Evolutionary conservation across 2,797 vertebrate species (phyloP), one percentile per base, ranked within the genome.

Genomic region (Crenichthys baileyi): DNA sequence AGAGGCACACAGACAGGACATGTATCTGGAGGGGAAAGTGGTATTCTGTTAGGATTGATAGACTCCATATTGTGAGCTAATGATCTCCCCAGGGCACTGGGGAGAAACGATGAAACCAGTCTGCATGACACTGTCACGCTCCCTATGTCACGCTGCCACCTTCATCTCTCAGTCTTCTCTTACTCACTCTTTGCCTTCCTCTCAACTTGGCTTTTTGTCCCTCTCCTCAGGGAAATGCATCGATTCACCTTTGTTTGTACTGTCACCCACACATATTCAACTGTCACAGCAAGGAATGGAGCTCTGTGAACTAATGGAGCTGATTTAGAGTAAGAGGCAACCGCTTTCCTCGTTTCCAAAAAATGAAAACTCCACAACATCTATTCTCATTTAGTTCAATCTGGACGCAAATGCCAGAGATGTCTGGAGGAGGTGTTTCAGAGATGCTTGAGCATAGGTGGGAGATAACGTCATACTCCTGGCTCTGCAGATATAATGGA

Each of bases 21-120:
- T 91, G 87, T 92, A 89, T 93, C 91, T 83, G 74, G 87, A 87
- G 91, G 90, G 90, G 77, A 89, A 89, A 91, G 87, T 82, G 82
- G 84, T 92, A 91, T 92, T 93, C 90, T 91, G 90, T 90, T 88
- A 91, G 92, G 92, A 95, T 94, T 95, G 94, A 94, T 94, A 92
- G 93, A 94, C 92, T 94, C 92, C 92, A 91, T 92, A 94, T 94
- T 93, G 93, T 90, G 90, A 94, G 94, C 91, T 95, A 95, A 95
- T 95, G 93, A 95, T 93, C 91, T 94, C 93, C 93, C 93, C 73
- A 79, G 91, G 93, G 93, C 89, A 80, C 89, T 82, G 89, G 86
- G 84, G 85, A 89, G 89, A 90, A 91, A 91, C 91, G 80, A 91
- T 92, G 89, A 94, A 94, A 93, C 93, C 93, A 93, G 91, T 79